Conservation (phyloP, 2,113 vertebrate species). For the Lagopus leucura region DNA sequence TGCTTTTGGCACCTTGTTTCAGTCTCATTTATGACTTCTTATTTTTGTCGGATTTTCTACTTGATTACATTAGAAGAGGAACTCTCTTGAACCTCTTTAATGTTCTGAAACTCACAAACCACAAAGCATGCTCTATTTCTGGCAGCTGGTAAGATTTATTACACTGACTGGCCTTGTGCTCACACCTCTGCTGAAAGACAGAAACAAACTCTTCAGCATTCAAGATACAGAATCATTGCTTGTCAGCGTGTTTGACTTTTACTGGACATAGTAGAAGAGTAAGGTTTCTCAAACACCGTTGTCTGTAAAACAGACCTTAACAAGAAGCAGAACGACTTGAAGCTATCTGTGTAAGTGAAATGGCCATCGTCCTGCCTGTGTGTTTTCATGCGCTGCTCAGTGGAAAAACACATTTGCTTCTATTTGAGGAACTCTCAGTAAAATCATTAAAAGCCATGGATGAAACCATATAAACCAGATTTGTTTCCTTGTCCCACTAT, state of each 20-base stretch:
- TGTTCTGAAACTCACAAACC: constrained; percentile 41
- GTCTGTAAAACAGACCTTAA: background rate
- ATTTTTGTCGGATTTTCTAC: constrained; percentile 11
- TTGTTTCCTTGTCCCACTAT: background rate
- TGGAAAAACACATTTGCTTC: background rate
- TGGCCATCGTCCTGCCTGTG: background rate
- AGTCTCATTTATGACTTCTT: background rate
- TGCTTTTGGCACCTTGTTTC: background rate
- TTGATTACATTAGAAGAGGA: constrained; percentile 6
- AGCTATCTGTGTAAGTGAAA: background rate
- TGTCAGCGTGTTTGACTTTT: background rate
- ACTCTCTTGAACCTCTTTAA: background rate
- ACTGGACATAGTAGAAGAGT: background rate
- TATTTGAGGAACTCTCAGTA: background rate
- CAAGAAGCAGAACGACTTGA: background rate
- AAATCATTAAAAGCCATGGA: constrained; percentile 14
- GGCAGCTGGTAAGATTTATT: constrained; percentile 44
- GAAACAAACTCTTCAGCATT: constrained; percentile 21
- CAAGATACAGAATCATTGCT: background rate
- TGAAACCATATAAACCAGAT: constrained; percentile 32
- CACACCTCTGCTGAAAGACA: constrained; percentile 56
- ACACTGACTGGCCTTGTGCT: constrained; percentile 1
- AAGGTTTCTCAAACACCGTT: background rate
- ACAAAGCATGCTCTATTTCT: constrained; percentile 12
- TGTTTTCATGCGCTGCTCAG: background rate